phyloP scores from a whole-genome alignment of 2,888 invertebrate species.

The Drosophila longiperda region DNA sequence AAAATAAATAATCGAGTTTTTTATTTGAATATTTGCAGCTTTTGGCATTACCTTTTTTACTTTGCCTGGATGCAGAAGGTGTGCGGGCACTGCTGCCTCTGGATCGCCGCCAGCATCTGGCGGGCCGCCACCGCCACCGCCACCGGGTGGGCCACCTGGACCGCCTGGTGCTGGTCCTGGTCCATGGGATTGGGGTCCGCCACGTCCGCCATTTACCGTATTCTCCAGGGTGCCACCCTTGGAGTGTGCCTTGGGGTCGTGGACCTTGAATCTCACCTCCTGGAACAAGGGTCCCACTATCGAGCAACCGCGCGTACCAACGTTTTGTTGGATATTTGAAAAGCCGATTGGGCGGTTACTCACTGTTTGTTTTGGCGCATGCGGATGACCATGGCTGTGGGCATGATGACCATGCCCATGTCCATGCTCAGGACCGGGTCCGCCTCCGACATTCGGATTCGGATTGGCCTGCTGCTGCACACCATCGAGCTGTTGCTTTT shows the following conservation, averaged over 20 bases:
- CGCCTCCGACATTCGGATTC: conserved; percentile 87
- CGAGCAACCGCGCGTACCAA: conserved; percentile 87
- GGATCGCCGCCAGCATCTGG: conserved; percentile 86
- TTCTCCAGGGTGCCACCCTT: conserved; percentile 96
- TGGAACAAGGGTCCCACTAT: conserved; percentile 89
- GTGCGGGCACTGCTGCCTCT: conserved; percentile 87
- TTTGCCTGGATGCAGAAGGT: conserved; percentile 94
- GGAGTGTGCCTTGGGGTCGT: conserved; percentile 96
- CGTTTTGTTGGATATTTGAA: conserved; percentile 85
- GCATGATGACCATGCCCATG: conserved; percentile 86
- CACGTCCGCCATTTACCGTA: conserved; percentile 93
- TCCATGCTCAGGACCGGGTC: conserved; percentile 85
- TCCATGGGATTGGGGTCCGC: conserved; percentile 88
- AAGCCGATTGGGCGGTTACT: conserved; percentile 86
- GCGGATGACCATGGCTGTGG: conserved; percentile 86
- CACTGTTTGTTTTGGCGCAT: conserved; percentile 86
- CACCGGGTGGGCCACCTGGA: conserved; percentile 75
- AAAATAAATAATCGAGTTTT: background rate
- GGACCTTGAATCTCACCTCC: conserved; percentile 98
- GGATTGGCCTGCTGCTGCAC: conserved; percentile 91
- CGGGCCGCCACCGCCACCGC: conserved; percentile 83
- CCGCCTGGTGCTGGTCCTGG: conserved; percentile 84
- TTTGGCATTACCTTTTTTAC: conserved; percentile 85
- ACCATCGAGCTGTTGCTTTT: conserved; percentile 93
- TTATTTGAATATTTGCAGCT: conserved; percentile 3